Evolutionary conservation across 2,888 invertebrate genomes (phyloP).

Genomic region (Brenthis hecate): DNA sequence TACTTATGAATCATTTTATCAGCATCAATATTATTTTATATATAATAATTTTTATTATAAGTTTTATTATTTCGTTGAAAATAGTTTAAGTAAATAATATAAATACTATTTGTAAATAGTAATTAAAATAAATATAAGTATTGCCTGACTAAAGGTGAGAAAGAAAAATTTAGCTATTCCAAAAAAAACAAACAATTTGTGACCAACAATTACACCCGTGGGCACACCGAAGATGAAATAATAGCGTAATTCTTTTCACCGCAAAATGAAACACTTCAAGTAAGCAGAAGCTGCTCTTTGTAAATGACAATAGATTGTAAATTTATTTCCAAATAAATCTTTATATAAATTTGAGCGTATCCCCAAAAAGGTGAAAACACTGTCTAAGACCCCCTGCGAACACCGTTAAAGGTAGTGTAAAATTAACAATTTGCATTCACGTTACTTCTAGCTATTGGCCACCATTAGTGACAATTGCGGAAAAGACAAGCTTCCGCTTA

Average conservation of each 20-base stretch:
- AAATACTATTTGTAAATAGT: no score
- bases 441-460: conserved; percentile 1
- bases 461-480: neutral
- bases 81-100: no score
- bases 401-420: conserved; percentile 17
- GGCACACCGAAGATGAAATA: conserved; percentile 52
- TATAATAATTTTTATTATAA: no score
- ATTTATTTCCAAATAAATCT: conserved; percentile 59
- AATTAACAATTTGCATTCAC: conserved; percentile 3
- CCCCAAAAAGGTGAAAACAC: conserved; percentile 66
- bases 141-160: neutral
- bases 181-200: conserved; percentile 46
- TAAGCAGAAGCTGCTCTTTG: conserved; percentile 60
- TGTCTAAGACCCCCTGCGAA: conserved; percentile 62
- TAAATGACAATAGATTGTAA: conserved; percentile 59
- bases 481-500: neutral
- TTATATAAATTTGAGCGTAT: conserved; percentile 60
- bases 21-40: no score
- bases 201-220: conserved; percentile 49
- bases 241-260: conserved; percentile 51
- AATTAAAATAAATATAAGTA: no score
- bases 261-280: conserved; percentile 61
- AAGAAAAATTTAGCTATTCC: neutral
- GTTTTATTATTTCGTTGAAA: no score
- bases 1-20: no score